Evolutionary conservation across 1,140 invertebrate genomes (phyloP), one percentile per base, ranked within the genome.

Genomic region (Ephestia elutella): DNA sequence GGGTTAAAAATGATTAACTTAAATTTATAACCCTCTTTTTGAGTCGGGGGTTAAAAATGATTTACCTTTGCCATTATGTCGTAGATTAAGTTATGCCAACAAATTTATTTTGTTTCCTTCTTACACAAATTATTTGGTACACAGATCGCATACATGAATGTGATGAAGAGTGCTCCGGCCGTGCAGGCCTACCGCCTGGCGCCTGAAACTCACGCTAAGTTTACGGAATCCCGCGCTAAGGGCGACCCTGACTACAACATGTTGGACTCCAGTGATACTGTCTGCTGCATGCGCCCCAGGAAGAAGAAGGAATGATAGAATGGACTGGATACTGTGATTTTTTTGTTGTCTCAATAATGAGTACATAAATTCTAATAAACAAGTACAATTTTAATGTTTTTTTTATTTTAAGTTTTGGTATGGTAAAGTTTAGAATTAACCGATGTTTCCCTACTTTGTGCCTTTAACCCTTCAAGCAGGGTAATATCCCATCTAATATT

Each of bases 171-270:
- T 71, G 93, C 94, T 66, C 75, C 92, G 18, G 92, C 92, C 13
- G 93, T 96, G 1, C 93, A 92, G 78, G 75, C 86, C 0, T 92
- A 91, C 66, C 92, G 90, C 51, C 80, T 95, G 54, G 89, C 93
- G 59, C 84, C 92, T 0, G 92, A 94, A 59, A 90, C 90, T 10
- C 94, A 96, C 75, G 91, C 92, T 15, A 93, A 94, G 71, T 95
- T 93, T 63, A 90, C 93, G n/a, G 89, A 90, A 61, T 92, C 92
- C 11, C 89, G 90, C 32, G 86, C 91, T 19, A 91, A 91, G 59
- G 94, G 93, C 11, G 82, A 87, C 59, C 90, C 93, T 11, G 90
- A 95, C 65, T 95, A 94, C 71, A 94, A 95, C 72, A 87, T 93
- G 69, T 68, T 92, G 25, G 85, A 87, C 30, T 81, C 79, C 20